These are phyloP conservation scores for Byasa hedistus DNA, from an alignment of 2,888 invertebrate genomes.

Conservation along the genomic window DNA sequence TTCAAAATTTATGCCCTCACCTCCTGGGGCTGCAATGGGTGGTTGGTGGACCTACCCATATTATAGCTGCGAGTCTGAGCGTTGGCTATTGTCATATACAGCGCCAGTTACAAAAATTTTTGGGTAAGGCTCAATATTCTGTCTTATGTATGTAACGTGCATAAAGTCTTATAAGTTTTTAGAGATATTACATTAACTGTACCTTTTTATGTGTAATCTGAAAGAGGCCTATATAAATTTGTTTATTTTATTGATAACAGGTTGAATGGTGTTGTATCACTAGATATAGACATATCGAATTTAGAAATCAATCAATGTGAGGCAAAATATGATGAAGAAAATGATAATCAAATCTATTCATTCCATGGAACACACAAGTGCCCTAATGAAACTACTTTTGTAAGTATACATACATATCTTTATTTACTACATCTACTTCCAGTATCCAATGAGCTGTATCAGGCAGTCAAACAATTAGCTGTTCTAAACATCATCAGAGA, in stretches of 20 bases:
- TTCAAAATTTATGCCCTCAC: constrained; percentile 84
- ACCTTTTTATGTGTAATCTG: background rate
- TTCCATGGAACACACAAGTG: constrained; percentile 95
- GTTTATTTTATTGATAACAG: constrained; percentile 41
- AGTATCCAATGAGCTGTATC: too few relatives aligned
- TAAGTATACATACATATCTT: constrained; percentile 69
- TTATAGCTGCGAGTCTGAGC: constrained; percentile 87
- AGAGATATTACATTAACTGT: too few relatives aligned
- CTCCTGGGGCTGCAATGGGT: constrained; percentile 81
- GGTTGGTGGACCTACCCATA: constrained; percentile 96
- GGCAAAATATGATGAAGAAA: constrained; percentile 47
- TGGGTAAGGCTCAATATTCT: constrained; percentile 49
- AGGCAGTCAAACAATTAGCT: too few relatives aligned
- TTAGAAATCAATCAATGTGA: constrained; percentile 94
- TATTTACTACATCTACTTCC: background rate
- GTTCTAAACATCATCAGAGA: too few relatives aligned
- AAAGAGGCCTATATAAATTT: too few relatives aligned
- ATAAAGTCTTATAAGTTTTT: too few relatives aligned
- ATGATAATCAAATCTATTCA: constrained; percentile 84
- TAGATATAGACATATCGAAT: constrained; percentile 90
- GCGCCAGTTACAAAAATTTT: constrained; percentile 76
- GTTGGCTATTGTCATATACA: constrained; percentile 93
- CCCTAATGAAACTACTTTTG: constrained; percentile 89
- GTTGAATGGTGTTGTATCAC: constrained; percentile 72
- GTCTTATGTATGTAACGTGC: background rate